These are phyloP conservation scores for Plectus sambesii DNA, from an alignment of 1,140 invertebrate genomes.

Conservation along the genomic window DNA sequence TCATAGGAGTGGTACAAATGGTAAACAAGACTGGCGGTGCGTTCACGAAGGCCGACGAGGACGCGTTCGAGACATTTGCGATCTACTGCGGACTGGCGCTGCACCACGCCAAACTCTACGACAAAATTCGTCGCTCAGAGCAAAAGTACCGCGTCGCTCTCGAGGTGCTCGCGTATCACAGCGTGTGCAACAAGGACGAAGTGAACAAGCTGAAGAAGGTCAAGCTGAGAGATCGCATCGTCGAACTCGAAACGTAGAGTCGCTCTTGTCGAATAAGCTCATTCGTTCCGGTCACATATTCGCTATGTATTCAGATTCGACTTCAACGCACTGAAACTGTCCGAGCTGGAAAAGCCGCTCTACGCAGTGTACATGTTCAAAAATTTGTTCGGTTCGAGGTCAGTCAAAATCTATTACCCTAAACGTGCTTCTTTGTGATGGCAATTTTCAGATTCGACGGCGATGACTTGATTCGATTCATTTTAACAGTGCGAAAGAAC, in stretches of 20 bases:
- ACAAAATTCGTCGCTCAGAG: constrained; percentile 67
- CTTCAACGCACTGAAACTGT: constrained; percentile 60
- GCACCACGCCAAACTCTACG: constrained; percentile 70
- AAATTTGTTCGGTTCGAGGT: constrained; percentile 58
- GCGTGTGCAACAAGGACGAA: constrained; percentile 62
- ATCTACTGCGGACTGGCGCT: constrained; percentile 71
- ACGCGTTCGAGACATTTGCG: constrained; percentile 69
- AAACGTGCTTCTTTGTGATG: constrained; percentile 6
- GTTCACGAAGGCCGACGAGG: constrained; percentile 65
- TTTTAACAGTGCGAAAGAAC: constrained; percentile 68
- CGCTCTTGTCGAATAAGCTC: constrained; percentile 17
- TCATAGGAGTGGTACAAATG: constrained; percentile 76
- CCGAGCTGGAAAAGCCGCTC: constrained; percentile 59
- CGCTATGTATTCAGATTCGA: constrained; percentile 54
- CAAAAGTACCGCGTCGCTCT: constrained; percentile 69
- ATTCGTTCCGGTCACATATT: too few relatives aligned
- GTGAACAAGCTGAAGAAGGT: constrained; percentile 51
- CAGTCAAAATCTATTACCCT: constrained; percentile 16
- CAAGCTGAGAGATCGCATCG: constrained; percentile 37
- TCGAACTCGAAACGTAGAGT: constrained; percentile 47
- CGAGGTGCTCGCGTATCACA: constrained; percentile 71
- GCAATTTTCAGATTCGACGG: constrained; percentile 47
- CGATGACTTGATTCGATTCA: constrained; percentile 58
- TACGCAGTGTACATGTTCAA: constrained; percentile 66
- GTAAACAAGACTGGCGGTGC: constrained; percentile 62